Base-by-base conservation (phyloP, 1,140 invertebrate genomes). In the Solen grandis region DNA sequence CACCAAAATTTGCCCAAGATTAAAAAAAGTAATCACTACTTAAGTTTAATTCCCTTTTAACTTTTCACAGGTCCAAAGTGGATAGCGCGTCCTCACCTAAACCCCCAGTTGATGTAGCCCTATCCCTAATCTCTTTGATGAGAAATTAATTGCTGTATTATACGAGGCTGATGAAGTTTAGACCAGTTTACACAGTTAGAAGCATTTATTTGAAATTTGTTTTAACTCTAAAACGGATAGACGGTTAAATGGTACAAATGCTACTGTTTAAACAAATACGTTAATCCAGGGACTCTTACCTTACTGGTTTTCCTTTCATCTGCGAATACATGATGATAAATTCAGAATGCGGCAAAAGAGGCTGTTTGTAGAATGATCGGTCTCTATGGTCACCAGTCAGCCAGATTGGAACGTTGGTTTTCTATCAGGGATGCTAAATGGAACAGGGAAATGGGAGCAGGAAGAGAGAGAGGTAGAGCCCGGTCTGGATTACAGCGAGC, bases 151-250 rank as follows among this genome's bases (percentile, higher is more conserved):
- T 63, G 13, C n/a, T 41, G 57, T 50, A 76, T 76, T 65, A 76
- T 76, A 76, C 52, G 46, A 54, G 38, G 29, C 22, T 63, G 73
- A 76, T 63, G 73, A 36, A 76, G 59, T 76, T 76, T 63, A 41
- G 22, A 50, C 22, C 33, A 33, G 46, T 66, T 68, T 69, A 68
- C 31, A 41, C 50, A 41, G 52, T 68, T 68, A 59, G 31, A 57
- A 33, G 25, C 75, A 66, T 78, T 78, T 78, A 66, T 78, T 78
- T 69, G 54, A 76, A 60, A 62, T 65, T 65, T 76, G 73, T 76
- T 76, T 46, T 65, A 41, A 68, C 52, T 46, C 13, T 57, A 69
- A 78, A 78, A 78, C 63, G 33, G 63, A 65, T 55, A 68, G 75
- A 38, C 63, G 63, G 27, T 65, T 66, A 78, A 78, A 66, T 68